These are phyloP conservation scores for Xiphophorus birchmanni DNA, from an alignment of 2,797 vertebrate genomes.

Conservation along the genomic window DNA sequence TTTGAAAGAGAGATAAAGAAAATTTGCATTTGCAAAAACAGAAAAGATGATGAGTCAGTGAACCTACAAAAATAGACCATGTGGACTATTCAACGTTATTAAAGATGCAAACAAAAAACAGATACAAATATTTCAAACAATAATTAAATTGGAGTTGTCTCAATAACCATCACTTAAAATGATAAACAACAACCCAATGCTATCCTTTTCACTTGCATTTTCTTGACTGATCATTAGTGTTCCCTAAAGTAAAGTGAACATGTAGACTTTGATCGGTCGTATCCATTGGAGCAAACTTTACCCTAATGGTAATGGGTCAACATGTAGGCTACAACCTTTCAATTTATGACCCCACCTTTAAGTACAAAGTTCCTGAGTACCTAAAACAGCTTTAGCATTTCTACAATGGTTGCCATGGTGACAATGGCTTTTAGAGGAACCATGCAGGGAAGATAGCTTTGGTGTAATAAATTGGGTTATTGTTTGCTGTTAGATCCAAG, in stretches of 20 bases:
- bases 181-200: neutral
- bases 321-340: neutral
- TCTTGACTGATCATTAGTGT: neutral
- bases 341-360: constrained; percentile 1
- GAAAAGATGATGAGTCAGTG: neutral
- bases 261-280: constrained; percentile 2
- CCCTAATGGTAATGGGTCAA: constrained; percentile 4
- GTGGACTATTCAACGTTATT: neutral
- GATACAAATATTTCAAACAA: neutral
- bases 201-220: neutral
- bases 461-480: constrained; percentile 51
- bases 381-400: constrained; percentile 19
- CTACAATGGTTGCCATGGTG: constrained; percentile 12
- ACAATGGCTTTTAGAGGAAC: constrained; percentile 28
- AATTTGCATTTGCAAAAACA: neutral
- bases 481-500: constrained; percentile 45
- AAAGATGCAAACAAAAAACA: neutral
- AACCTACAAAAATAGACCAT: neutral
- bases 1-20: neutral
- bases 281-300: constrained; percentile 13
- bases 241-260: constrained; percentile 12
- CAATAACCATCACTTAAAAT: neutral
- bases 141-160: neutral
- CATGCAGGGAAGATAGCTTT: constrained; percentile 28
- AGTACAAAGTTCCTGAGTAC: constrained; percentile 8